Evolutionary conservation across 2,113 vertebrate genomes (phyloP).

Genomic region (Seriola rivoliana): DNA sequence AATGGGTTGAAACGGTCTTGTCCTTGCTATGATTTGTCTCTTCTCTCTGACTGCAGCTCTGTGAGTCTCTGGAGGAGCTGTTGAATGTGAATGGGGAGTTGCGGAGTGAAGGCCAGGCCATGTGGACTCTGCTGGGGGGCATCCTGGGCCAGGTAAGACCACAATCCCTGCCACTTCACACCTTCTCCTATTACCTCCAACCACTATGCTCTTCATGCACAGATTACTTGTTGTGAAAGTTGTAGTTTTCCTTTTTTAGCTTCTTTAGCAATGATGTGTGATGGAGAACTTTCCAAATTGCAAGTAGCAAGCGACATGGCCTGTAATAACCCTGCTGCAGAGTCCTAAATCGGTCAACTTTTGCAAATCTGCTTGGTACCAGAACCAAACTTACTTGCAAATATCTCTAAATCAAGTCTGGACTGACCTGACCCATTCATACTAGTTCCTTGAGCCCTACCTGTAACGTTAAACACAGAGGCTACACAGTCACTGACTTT

Average conservation of each 20-base stretch:
- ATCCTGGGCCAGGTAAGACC: conserved; percentile 94
- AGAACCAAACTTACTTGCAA: too few relatives aligned
- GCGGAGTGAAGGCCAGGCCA: conserved; percentile 92
- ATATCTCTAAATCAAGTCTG: too few relatives aligned
- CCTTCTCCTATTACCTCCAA: not conserved
- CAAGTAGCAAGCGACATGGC: too few relatives aligned
- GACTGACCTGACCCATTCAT: too few relatives aligned
- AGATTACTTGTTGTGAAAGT: conserved; percentile 15
- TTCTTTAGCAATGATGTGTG: not conserved
- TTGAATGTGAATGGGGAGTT: conserved; percentile 94
- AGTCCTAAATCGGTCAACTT: not conserved
- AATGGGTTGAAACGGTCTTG: not conserved
- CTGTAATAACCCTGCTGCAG: not conserved
- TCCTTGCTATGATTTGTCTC: conserved; percentile 13
- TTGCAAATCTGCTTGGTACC: not conserved
- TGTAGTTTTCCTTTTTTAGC: conserved; percentile 34
- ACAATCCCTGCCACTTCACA: not conserved
- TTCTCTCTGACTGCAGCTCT: conserved; percentile 84
- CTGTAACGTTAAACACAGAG: too few relatives aligned
- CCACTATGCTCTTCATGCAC: not conserved
- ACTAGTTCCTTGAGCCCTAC: too few relatives aligned
- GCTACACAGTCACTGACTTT: too few relatives aligned
- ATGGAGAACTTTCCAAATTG: conserved; percentile 57
- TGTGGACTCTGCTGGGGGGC: conserved; percentile 93
- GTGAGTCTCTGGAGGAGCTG: conserved; percentile 95